Conservation (phyloP, 37 sponge, comb jelly and placozoan genomes). For the Petrosia ficiformis region DNA sequence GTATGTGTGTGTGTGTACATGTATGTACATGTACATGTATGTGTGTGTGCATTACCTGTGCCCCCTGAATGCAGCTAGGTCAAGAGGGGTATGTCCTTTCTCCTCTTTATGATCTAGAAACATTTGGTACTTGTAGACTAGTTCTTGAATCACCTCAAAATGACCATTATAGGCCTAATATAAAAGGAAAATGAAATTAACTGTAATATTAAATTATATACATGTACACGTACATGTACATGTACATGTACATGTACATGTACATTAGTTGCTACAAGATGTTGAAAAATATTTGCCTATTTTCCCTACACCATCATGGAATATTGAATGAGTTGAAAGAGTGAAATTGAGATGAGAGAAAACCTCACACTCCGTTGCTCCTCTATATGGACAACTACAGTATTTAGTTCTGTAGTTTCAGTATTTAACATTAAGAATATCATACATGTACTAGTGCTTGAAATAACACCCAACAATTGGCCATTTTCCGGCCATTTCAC, state of each 20-base stretch:
- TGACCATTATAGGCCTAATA: constrained; percentile 79
- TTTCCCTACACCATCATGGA: no score
- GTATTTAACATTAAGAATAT: no score
- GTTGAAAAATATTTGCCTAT: no score
- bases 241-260: not conserved
- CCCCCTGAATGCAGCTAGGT: constrained; percentile 79
- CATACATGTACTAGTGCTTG: no score
- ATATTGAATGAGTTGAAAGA: no score
- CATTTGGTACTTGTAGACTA: constrained; percentile 52
- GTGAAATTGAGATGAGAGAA: no score
- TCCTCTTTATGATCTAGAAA: constrained; percentile 70
- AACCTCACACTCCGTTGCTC: no score
- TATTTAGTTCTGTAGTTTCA: no score
- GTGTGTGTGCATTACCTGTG: constrained; percentile 54
- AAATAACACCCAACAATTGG: no score
- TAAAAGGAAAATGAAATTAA: not conserved
- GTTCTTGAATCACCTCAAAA: constrained; percentile 61
- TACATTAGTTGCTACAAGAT: not conserved
- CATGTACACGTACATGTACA: not conserved
- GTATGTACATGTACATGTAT: not conserved
- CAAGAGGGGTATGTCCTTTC: constrained; percentile 83
- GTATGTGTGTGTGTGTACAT: no score
- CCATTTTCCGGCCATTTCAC: no score
- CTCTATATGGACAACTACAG: no score
- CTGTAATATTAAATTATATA: not conserved